A percentile compares a stretch with the other conserved stretches of the same genome.
These are phyloP conservation scores for Tricholaema leucomelas DNA, from an alignment of 2,113 vertebrate species.

Conservation along the genomic window DNA sequence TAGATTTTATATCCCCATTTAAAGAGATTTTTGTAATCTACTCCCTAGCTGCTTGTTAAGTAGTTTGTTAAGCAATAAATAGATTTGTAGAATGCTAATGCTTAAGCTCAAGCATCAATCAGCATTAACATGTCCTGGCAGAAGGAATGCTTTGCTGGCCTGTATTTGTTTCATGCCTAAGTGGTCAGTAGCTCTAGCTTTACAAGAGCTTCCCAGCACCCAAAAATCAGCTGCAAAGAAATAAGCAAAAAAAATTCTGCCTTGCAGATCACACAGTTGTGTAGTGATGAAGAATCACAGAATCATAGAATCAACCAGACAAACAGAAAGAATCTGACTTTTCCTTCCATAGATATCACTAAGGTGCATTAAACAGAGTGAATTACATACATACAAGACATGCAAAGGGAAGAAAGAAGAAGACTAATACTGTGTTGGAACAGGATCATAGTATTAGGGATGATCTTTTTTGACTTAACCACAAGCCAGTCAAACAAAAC, in stretches of 20 bases:
- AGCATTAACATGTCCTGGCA: slow-evolving; percentile 9
- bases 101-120: not conserved
- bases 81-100: slow-evolving; percentile 21
- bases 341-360: not conserved
- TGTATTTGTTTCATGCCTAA: not conserved
- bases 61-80: slow-evolving; percentile 23
- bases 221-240: not conserved
- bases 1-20: not conserved
- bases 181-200: not conserved
- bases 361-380: not conserved
- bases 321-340: not conserved
- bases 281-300: not conserved
- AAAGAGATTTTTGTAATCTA: not conserved
- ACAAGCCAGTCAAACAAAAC: not conserved
- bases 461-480: not conserved
- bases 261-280: not conserved
- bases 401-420: not conserved
- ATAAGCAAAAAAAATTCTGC: not conserved
- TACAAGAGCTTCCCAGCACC: not conserved
- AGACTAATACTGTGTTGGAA: not conserved
- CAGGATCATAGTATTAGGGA: not conserved
- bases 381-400: not conserved
- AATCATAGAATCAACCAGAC: too few relatives aligned
- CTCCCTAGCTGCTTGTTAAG: not conserved
- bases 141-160: not conserved